phyloP scores from a whole-genome alignment of 2,113 vertebrate species.

The Morphnarchus princeps region DNA sequence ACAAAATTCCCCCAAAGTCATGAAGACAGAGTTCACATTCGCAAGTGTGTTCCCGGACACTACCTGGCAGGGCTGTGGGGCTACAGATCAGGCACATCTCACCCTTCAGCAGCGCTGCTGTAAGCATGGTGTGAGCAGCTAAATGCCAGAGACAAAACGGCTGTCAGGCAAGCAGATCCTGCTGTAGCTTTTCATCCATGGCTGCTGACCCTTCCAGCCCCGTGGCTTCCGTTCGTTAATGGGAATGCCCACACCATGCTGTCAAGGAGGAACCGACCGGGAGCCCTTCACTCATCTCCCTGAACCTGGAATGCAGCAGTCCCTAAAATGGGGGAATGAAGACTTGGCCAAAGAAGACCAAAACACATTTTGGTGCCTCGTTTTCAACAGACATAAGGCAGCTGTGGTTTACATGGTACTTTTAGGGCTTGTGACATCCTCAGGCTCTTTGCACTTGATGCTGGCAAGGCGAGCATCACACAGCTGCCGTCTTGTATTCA shows the following conservation, averaged over 20 bases:
- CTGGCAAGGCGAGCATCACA: neutral
- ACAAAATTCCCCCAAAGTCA: neutral
- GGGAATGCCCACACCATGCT: neutral
- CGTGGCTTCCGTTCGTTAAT: fast-evolving
- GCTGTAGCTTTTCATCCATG: neutral
- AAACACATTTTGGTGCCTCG: neutral
- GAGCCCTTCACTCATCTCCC: neutral
- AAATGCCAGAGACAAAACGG: neutral
- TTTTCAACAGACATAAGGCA: neutral
- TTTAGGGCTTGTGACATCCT: neutral
- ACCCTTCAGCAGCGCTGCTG: neutral
- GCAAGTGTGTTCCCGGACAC: neutral
- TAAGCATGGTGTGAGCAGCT: neutral
- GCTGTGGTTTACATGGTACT: neutral
- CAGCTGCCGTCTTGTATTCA: neutral
- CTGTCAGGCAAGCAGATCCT: neutral
- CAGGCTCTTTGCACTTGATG: neutral
- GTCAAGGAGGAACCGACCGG: fast-evolving
- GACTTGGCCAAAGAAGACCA: neutral
- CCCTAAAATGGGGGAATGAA: neutral
- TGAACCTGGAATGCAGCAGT: neutral
- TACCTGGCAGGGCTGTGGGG: too few relatives aligned
- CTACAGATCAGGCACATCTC: neutral
- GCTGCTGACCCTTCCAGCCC: neutral
- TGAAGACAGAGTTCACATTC: neutral